Base-by-base conservation (phyloP, 2,797 vertebrate genomes). In the Dryobates pubescens region DNA sequence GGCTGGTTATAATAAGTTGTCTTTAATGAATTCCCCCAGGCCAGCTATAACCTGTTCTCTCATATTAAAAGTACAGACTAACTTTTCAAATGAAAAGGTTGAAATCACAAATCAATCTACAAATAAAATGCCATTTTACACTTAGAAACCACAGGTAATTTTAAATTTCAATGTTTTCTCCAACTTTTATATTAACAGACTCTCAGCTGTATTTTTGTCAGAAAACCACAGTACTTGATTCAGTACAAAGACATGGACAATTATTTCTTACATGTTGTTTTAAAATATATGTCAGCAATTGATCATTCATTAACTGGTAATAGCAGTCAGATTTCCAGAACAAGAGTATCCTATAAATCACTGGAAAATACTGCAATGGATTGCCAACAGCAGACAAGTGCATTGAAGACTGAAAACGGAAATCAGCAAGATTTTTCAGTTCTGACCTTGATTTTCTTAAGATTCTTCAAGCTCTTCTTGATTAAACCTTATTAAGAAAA, bases 21-120 rank as follows among this genome's bases (percentile, higher is more conserved):
- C 6, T 24, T 92, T 93, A 91, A 92, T 73, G 14, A 93, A 83
- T 70, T 82, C 82, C 76, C 59, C 67, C 30, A 34, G 59, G 63
- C n/a, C 13, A 73, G 38, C 68, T 86, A 61, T 64, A 92, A 92
- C 61, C 53, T 88, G 34, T 75, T 43, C 23, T 64, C 43, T 17
- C n/a, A 8, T 54, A 70, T 57, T 76, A 67, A 94, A 91, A 71
- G 24, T 79, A 69, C 14, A 73, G 18, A 84, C 59, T 59, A 57
- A 74, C 10, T 74, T 89, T 73, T 81, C 47, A 77, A 86, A 74
- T 24, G 61, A 64, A 45, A 89, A 80, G 34, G 41, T 1, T 72
- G n/a, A 80, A 89, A 82, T n/a, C 0, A 0, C 24, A 87, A 82
- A 78, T 41, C 34, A 84, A 57, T 69, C 76, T 65, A 47, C 22